Base-by-base conservation (phyloP, 2,113 vertebrate genomes). In the Probosciger aterrimus region DNA sequence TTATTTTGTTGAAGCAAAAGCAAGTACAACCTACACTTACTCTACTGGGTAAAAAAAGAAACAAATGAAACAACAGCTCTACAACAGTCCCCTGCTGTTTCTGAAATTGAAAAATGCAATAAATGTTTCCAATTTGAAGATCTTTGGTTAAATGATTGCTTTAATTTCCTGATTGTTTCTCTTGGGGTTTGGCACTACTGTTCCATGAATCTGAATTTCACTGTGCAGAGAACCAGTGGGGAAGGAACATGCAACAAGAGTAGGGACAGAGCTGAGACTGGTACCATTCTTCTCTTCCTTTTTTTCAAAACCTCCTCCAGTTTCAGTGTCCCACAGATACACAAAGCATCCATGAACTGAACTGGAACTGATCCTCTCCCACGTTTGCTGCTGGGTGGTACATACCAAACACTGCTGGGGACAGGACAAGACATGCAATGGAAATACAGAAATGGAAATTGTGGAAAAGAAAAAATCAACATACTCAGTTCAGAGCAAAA, bases 111-210 rank as follows among this genome's bases (percentile, higher is more conserved):
- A 90, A 35, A 35, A 50, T 30, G 31, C 4, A 1, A 68, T 69
- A 39, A 76, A 73, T 9, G 35, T 35, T 44, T 44, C 49, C 68
- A 50, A 69, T 52, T 69, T 69, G 27, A 73, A 75, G 43, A 43
- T 57, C 23, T 77, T 63, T 23, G 8, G 18, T 69, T 88, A 86
- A 88, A 82, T 39, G 28, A 96, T 59, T 39, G 17, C 57, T 92
- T 92, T 95, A 53, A 93, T 93, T 93, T 75, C 47, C 79, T 79
- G 31, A 43, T 39, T 78, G 78, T 33, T 74, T 50, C 30, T 82
- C 46, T 11, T 14, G 43, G 47, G 55, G 4, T 27, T 88, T 88
- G 35, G 67, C 19, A 33, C 6, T 28, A 37, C 23, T 20, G 57
- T 43, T 79, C 11, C 16, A 37, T 4, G 18, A 49, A 46, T 63